Evolutionary conservation across 2,113 vertebrate species (phyloP), one percentile per base, ranked within the genome.

Genomic region (Sakesphorus luctuosus): DNA sequence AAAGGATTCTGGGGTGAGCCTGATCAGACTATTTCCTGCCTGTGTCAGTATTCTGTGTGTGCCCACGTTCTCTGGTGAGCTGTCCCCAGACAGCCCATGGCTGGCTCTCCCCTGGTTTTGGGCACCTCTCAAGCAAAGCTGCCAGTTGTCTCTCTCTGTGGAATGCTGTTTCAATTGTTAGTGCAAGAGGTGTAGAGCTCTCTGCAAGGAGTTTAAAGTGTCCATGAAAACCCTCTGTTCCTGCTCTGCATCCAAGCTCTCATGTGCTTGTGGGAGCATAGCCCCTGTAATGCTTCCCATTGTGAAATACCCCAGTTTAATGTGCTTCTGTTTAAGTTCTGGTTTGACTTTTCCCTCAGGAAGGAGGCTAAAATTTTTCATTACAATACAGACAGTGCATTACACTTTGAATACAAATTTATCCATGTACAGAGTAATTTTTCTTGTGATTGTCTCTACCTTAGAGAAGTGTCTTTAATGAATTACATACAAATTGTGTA

Each of bases 401-500:
- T 97, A 84, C 97, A 97, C 97, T 97, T 97, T 95, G 98, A 98
- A 98, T 98, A 98, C 98, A 98, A 98, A 98, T 98, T 97, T 92
- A 96, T 97, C 97, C 96, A 97, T 98, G 97, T 98, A 98, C 96
- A 84, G 97, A 98, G 97, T 97, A 97, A 98, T 98, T 98, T 97
- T 98, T 98, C 98, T 98, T 97, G 96, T 94, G 97, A 97, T 98
- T 98, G 98, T 98, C 97, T 98, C 97, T 98, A 98, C 98, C 98
- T 97, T 97, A 94, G 98, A 98, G 98, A 98, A 98, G 97, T 96
- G 96, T 97, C 97, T 98, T 98, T 98, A 98, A 98, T 98, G 97
- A 98, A 98, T 98, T 98, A 98, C 97, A 97, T 98, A 98, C 98
- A 98, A 98, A 98, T 98, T 98, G 98, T 98, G 97, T 98, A 97